Percentiles rank a stretch among this genome's conserved stretches.
Conservation (phyloP, 2,113 vertebrate species). For the Lathamus discolor region DNA sequence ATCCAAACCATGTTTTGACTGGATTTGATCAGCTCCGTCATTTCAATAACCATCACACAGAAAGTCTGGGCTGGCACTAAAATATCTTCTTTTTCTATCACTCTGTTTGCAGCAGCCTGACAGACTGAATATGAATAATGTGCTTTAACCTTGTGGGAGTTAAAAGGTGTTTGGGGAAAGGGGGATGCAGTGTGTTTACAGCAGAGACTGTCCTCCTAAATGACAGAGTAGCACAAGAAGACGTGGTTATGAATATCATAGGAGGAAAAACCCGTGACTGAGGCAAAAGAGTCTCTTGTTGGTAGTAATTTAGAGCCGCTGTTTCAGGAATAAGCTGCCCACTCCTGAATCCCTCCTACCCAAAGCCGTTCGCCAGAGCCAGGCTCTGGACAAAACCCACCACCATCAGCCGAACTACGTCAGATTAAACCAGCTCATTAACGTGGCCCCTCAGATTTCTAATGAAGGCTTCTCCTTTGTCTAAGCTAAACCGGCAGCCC, state of each 20-base stretch:
- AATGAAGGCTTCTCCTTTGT: neutral
- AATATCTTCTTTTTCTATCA: neutral
- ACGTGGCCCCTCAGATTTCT: neutral
- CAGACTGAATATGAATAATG: neutral
- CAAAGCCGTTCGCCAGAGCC: neutral
- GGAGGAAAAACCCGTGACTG: neutral
- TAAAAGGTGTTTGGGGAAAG: neutral
- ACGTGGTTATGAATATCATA: neutral
- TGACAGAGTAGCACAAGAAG: neutral
- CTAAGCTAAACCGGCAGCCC: neutral
- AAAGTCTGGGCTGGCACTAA: neutral
- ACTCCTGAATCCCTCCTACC: neutral
- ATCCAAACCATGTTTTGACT: neutral
- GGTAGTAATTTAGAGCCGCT: neutral
- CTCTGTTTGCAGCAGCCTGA: neutral
- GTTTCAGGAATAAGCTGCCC: neutral
- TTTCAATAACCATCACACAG: neutral
- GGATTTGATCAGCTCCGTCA: neutral
- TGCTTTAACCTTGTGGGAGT: neutral
- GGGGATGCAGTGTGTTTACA: neutral
- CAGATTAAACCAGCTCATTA: conserved; percentile 13
- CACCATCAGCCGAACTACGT: neutral
- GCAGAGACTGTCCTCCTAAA: neutral
- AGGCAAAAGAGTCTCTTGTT: neutral
- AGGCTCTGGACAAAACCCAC: neutral